Conservation (phyloP, 2,888 invertebrate genomes). For the Phyllotreta cruciferae region DNA sequence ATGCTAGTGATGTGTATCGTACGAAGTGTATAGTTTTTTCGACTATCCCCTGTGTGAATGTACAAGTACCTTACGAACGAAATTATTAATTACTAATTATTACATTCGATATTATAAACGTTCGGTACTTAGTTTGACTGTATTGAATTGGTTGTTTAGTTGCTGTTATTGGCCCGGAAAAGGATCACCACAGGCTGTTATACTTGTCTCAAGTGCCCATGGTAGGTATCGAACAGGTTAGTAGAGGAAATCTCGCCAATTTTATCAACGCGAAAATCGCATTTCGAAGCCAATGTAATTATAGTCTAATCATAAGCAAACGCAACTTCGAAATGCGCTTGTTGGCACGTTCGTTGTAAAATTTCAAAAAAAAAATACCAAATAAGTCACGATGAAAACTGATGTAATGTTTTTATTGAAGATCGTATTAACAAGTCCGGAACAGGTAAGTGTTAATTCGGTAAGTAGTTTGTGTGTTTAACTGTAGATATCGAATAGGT, state of each 20-base stretch:
- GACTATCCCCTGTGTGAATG: constrained; percentile 39
- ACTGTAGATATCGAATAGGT: not conserved
- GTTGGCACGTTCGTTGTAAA: not conserved
- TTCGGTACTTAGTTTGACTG: constrained; percentile 30
- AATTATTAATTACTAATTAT: constrained; percentile 7
- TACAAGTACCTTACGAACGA: constrained; percentile 30
- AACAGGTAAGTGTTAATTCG: constrained; percentile 49
- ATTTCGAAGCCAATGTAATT: no score
- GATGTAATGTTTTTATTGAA: constrained; percentile 44
- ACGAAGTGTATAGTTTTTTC: constrained; percentile 8
- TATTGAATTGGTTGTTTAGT: constrained; percentile 47
- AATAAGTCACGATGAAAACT: not conserved
- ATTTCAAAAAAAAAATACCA: not conserved
- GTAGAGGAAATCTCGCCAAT: constrained; percentile 36
- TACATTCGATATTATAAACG: constrained; percentile 3
- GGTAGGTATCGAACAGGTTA: constrained; percentile 62
- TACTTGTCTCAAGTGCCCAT: constrained; percentile 65
- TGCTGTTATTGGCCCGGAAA: constrained; percentile 66
- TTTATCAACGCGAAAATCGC: not conserved
- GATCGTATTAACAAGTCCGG: constrained; percentile 50
- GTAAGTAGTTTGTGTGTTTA: constrained; percentile 45
- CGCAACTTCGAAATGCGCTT: not conserved
- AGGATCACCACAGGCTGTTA: constrained; percentile 66
- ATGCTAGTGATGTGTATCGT: constrained; percentile 34
- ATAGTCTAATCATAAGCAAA: no score